These are phyloP conservation scores for Mastigias papua DNA, from an alignment of 30 jellyfish, hydroid and myxozoan species.

Conservation along the genomic window DNA sequence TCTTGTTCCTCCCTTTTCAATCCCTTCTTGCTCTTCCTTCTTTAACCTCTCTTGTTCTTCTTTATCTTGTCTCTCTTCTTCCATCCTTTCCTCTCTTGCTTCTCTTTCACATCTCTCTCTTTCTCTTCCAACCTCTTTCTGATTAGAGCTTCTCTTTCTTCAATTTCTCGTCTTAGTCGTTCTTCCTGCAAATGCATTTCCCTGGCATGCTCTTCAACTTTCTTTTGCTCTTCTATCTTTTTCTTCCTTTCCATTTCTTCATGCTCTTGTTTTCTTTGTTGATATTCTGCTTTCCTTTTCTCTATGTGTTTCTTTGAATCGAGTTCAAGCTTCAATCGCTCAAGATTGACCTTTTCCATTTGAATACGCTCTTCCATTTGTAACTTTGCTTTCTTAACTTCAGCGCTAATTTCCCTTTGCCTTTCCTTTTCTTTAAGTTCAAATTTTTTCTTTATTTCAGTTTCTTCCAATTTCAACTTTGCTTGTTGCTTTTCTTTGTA, in stretches of 20 bases:
- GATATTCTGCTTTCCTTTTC: slow-evolving; percentile 60
- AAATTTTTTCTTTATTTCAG: slow-evolving; percentile 78
- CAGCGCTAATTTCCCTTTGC: slow-evolving; percentile 58
- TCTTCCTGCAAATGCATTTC: slow-evolving; percentile 79
- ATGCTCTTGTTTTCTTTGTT: slow-evolving; percentile 80
- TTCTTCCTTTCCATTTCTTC: slow-evolving; percentile 85
- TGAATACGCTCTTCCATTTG: no score
- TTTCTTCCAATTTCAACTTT: slow-evolving; percentile 84
- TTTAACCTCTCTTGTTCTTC: background rate
- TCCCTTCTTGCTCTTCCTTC: slow-evolving; percentile 24
- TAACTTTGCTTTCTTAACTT: slow-evolving; percentile 80
- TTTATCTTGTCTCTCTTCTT: slow-evolving; percentile 10
- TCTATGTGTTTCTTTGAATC: no score
- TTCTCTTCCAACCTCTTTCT: slow-evolving; percentile 53
- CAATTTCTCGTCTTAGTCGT: slow-evolving; percentile 84
- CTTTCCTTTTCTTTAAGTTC: no score
- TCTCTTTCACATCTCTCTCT: slow-evolving; percentile 46
- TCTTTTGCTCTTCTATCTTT: slow-evolving; percentile 74
- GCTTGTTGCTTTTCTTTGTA: slow-evolving; percentile 69
- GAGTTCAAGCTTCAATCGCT: no score
- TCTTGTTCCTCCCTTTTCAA: slow-evolving; percentile 11
- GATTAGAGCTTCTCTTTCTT: slow-evolving; percentile 49
- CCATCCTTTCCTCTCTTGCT: slow-evolving; percentile 33
- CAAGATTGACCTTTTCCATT: no score
- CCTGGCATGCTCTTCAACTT: slow-evolving; percentile 77